Evolutionary conservation across 2,797 vertebrate genomes (phyloP).

Genomic region (Antrozous pallidus): DNA sequence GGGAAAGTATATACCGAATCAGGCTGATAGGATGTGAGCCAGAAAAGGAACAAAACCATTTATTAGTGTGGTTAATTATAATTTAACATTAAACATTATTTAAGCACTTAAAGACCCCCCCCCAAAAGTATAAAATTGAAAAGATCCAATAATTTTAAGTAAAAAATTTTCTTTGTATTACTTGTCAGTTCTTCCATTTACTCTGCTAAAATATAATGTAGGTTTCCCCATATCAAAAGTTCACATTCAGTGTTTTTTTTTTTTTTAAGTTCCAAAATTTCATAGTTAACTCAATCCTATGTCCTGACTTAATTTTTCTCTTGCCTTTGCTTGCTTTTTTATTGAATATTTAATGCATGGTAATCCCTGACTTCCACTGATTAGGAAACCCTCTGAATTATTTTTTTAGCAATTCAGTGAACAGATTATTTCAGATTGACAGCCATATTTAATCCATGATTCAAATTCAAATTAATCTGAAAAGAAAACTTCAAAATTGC

Average conservation of each 20-base stretch:
- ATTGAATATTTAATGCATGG: conserved; percentile 70
- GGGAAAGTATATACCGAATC: conserved; percentile 78
- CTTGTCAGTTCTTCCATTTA: conserved; percentile 78
- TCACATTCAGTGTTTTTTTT: conserved; percentile 53
- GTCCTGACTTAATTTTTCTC: conserved; percentile 48
- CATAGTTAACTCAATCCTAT: conserved; percentile 44
- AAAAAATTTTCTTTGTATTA: conserved; percentile 77
- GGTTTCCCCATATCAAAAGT: conserved; percentile 58
- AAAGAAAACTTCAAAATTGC: neutral
- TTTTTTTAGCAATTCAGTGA: conserved; percentile 69
- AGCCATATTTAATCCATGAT: conserved; percentile 57
- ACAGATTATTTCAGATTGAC: conserved; percentile 55
- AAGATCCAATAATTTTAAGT: conserved; percentile 83
- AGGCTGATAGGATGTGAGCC: conserved; percentile 85
- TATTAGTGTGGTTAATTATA: conserved; percentile 83
- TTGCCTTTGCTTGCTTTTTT: conserved; percentile 60
- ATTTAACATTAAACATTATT: conserved; percentile 83
- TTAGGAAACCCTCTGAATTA: conserved; percentile 14
- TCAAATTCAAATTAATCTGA: conserved; percentile 49
- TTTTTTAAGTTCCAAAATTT: conserved; percentile 53
- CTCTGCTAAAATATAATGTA: conserved; percentile 79
- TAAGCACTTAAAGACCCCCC: conserved; percentile 84
- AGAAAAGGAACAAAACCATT: conserved; percentile 44
- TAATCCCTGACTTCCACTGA: conserved; percentile 61
- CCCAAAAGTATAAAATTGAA: conserved; percentile 80